Evolutionary conservation across 2,797 vertebrate species (phyloP), one percentile per base, ranked within the genome.

Genomic region (Coendou prehensilis): DNA sequence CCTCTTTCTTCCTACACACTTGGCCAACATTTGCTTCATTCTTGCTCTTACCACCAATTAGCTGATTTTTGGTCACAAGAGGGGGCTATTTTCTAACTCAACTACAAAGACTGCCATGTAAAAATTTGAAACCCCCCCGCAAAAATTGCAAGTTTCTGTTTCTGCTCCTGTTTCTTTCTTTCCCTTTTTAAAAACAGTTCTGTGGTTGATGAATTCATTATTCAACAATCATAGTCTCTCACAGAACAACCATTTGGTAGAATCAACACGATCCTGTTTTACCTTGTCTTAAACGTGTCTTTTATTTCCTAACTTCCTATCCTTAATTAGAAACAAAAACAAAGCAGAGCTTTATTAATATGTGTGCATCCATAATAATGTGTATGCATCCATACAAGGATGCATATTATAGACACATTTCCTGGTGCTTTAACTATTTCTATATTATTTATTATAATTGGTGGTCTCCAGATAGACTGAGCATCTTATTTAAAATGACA

Each of bases 21-120:
- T 17, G 4, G 91, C 52, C 90, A 87, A 87, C 26, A 6, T 17
- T 50, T 13, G 75, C 75, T 30, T 96, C 76, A 7, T 22, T 86
- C 76, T 89, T 91, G 56, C 22, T n/a, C 1, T 2, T 30, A 0
- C 13, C 28, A n/a, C n/a, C 28, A 52, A 71, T 57, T 96, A 83
- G 50, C 28, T 47, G 1, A 96, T 50, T 41, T 97, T 98, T 96
- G 13, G 69, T 96, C 99, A 98, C 98, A 98, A 98, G 99, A 96
- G 97, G 98, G 98, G 5, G 98, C 98, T 98, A 69, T 98, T 98
- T 98, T 98, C 98, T 78, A 98, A 96, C 17, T 47, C 37, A 96
- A 94, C 2, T 26, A 23, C 11, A 67, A 75, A 75, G 89, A 96
- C 23, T 0, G 33, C 23, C 22, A 2, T 9, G 22, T 47, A 89